These are phyloP conservation scores for Ypsolopha scabrella DNA, from an alignment of 2,888 invertebrate species.

Conservation along the genomic window DNA sequence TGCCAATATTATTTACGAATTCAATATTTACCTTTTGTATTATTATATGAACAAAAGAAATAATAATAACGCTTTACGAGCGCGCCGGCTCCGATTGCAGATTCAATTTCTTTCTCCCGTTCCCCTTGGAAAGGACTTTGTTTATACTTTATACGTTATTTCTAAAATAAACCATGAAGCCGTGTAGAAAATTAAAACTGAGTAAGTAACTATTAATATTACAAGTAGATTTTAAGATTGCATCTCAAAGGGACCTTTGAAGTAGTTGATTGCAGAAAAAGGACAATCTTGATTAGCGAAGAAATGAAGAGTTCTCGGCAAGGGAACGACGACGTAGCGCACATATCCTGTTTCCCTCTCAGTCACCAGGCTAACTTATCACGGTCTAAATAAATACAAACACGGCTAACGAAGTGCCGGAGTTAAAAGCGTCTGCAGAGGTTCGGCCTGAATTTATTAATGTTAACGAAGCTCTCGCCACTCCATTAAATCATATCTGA, in stretches of 20 bases:
- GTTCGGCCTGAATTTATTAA: conserved; percentile 53
- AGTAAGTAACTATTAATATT: neutral
- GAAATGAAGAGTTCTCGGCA: conserved; percentile 18
- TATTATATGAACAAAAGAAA: conserved; percentile 32
- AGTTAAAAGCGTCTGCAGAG: conserved; percentile 55
- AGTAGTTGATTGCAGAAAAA: conserved; percentile 5
- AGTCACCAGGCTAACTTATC: conserved; percentile 54
- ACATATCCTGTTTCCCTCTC: conserved; percentile 51
- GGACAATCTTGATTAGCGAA: conserved; percentile 13
- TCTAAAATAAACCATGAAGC: conserved; percentile 31
- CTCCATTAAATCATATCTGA: conserved; percentile 64
- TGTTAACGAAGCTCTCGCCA: conserved; percentile 58
- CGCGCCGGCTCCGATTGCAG: conserved; percentile 33
- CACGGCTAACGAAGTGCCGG: conserved; percentile 61
- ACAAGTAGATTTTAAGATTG: neutral
- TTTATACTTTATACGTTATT: conserved; percentile 30
- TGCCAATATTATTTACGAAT: conserved; percentile 5
- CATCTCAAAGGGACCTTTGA: neutral
- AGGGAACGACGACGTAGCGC: conserved; percentile 21
- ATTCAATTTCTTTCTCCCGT: conserved; percentile 37
- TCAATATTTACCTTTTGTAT: conserved; percentile 13
- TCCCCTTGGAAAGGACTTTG: conserved; percentile 10
- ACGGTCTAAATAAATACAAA: conserved; percentile 62
- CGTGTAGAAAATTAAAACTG: neutral
- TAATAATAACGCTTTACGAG: conserved; percentile 29